These are phyloP conservation scores for Scyliorhinus canicula DNA, from an alignment of 2,797 vertebrate genomes.

Conservation along the genomic window DNA sequence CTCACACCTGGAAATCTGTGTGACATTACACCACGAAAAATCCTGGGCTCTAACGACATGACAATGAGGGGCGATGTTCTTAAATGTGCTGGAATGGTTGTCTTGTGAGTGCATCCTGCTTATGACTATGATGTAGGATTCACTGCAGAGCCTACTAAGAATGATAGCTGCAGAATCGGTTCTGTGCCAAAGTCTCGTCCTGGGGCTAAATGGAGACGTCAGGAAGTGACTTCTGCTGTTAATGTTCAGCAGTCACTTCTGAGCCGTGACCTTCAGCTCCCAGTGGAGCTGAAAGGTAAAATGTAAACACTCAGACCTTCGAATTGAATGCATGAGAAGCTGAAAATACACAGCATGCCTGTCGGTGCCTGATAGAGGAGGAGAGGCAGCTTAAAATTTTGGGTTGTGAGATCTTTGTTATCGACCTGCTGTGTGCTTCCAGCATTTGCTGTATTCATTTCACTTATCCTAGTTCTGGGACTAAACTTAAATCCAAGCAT, in stretches of 20 bases:
- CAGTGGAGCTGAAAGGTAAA: neutral
- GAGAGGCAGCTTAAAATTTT: neutral
- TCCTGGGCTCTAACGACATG: neutral
- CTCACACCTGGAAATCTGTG: neutral
- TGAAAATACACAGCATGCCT: neutral
- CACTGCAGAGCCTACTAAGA: neutral
- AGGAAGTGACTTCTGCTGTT: neutral
- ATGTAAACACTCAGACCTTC: neutral
- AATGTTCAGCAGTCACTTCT: neutral
- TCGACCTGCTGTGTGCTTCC: neutral
- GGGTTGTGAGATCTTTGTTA: neutral
- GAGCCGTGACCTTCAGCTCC: neutral
- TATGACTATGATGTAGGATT: neutral
- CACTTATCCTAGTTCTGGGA: neutral
- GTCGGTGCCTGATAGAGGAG: neutral
- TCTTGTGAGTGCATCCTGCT: neutral
- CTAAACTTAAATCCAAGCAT: neutral
- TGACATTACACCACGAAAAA: neutral
- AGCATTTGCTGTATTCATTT: neutral
- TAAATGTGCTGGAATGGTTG: neutral
- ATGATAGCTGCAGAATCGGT: neutral
- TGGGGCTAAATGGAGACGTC: neutral
- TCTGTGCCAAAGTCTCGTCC: neutral
- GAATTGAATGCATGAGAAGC: neutral
- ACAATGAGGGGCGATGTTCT: neutral